Conservation (phyloP, 2,113 vertebrate genomes). For the Amia ocellicauda region DNA sequence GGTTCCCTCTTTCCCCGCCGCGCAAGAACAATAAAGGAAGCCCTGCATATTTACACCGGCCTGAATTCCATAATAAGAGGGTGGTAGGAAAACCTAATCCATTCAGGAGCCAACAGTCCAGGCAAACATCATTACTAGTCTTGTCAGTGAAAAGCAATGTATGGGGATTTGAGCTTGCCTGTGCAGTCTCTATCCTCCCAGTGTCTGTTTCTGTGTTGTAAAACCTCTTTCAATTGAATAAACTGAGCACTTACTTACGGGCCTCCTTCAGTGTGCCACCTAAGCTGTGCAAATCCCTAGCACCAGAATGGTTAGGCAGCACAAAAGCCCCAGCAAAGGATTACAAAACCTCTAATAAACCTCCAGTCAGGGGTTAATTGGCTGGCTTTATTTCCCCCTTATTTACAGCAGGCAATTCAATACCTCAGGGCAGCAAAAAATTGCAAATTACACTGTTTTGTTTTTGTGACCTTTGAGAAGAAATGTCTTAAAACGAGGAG, state of each 20-base stretch:
- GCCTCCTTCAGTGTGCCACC: slow-evolving; percentile 62
- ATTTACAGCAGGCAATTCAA: slow-evolving; percentile 59
- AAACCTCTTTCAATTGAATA: slow-evolving; percentile 67
- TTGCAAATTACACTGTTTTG: slow-evolving; percentile 44
- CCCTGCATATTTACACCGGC: slow-evolving; percentile 15
- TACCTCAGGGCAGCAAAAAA: slow-evolving; percentile 49
- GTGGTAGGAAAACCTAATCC: slow-evolving; percentile 38
- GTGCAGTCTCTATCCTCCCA: slow-evolving; percentile 51
- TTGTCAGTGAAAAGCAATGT: slow-evolving; percentile 37
- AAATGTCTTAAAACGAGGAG: slow-evolving; percentile 21
- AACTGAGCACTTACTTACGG: slow-evolving; percentile 66
- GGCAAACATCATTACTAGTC: slow-evolving; percentile 36
- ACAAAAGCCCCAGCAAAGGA: slow-evolving; percentile 73
- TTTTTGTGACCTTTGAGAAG: slow-evolving; percentile 45
- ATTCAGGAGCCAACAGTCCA: slow-evolving; percentile 36
- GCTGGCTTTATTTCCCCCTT: slow-evolving; percentile 63
- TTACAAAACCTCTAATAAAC: slow-evolving; percentile 65
- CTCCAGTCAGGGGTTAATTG: slow-evolving; percentile 73
- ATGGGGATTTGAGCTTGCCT: slow-evolving; percentile 41
- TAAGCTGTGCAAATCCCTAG: slow-evolving; percentile 65
- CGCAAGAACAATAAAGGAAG: slow-evolving; percentile 38
- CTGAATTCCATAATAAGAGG: slow-evolving; percentile 36
- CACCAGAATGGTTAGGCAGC: slow-evolving; percentile 57
- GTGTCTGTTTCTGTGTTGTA: slow-evolving; percentile 57
- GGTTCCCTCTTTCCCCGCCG: slow-evolving; percentile 33